phyloP scores from a whole-genome alignment of 2,797 vertebrate genomes.

The Syngnathus acus region DNA sequence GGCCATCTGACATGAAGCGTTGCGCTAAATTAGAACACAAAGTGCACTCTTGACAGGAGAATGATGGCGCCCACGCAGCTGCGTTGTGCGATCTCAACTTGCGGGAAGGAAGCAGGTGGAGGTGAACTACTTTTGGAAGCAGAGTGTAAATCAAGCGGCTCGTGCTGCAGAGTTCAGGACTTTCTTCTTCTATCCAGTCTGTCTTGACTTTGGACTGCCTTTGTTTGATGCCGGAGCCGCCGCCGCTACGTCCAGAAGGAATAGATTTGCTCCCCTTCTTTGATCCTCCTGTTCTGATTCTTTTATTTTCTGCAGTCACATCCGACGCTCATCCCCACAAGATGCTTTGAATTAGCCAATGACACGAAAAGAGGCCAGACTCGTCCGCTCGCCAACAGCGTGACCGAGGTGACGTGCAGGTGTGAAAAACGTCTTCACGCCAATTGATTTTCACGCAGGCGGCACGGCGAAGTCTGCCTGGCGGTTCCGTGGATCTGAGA shows the following conservation, averaged over 20 bases:
- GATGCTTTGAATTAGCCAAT: slow-evolving; percentile 83
- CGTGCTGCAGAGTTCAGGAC: slow-evolving; percentile 53
- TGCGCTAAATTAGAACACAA: slow-evolving; percentile 9
- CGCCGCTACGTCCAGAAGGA: slow-evolving; percentile 79
- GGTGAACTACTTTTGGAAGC: slow-evolving; percentile 22
- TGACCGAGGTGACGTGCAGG: slow-evolving; percentile 6
- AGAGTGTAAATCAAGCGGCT: slow-evolving; percentile 60
- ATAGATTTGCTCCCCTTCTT: slow-evolving; percentile 78
- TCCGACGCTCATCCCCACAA: slow-evolving; percentile 79
- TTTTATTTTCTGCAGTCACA: slow-evolving; percentile 86
- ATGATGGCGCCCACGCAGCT: slow-evolving; percentile 32
- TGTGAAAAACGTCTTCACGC: background rate
- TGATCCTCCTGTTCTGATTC: slow-evolving; percentile 83
- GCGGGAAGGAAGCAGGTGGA: slow-evolving; percentile 5
- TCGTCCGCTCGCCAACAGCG: background rate
- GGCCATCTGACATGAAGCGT: background rate
- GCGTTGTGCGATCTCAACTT: slow-evolving; percentile 26
- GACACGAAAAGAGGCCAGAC: slow-evolving; percentile 16
- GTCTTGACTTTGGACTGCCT: slow-evolving; percentile 47
- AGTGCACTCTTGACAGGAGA: slow-evolving; percentile 21
- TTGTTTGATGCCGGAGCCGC: slow-evolving; percentile 63
- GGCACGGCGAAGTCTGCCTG: background rate
- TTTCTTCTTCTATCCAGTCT: slow-evolving; percentile 29
- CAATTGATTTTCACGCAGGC: background rate
- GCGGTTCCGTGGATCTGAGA: background rate